Evolutionary conservation across 2,113 vertebrate species (phyloP), one percentile per base, ranked within the genome.

Genomic region (Lichenostomus cassidix): DNA sequence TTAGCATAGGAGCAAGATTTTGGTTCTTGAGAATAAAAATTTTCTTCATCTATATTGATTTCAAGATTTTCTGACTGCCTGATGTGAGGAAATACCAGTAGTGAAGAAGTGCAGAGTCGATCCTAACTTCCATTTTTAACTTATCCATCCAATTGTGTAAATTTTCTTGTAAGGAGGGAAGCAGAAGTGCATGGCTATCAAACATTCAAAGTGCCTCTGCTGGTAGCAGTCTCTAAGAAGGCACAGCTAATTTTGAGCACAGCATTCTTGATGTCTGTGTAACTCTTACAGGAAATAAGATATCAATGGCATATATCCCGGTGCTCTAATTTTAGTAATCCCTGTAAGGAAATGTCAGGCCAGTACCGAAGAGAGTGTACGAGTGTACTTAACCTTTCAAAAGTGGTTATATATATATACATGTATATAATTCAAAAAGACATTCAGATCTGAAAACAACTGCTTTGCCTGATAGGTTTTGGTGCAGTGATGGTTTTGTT

Each of bases 271-370:
- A 31, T 90, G 35, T 93, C 52, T 39, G 42, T 84, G 29, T 89
- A 94, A 69, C 83, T 93, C 82, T 69, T 91, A 59, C 85, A 92
- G 95, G 97, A 94, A 97, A 97, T 92, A 95, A 94, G 96, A 98
- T 97, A 97, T 93, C 90, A 85, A 84, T 94, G 81, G 59, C 77
- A 76, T 95, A 94, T 96, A 93, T 74, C 94, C 68, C 86, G 80
- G 7, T 82, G 75, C 70, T 94, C 97, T 98, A 98, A 97, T 96
- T 98, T 98, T 98, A 98, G 97, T 93, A 73, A 78, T 60, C 71
- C 18, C 31, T 91, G 28, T 49, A 90, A 87, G 47, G 86, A 93
- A 94, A 96, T 94, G 59, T 94, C 91, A 96, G 82, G 44, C 56
- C 35, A 73, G 49, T 85, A 60, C 39, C 52, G 41, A 28, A 18